Evolutionary conservation across 2,888 invertebrate genomes (phyloP), one percentile per base, ranked within the genome.

Genomic region (Amiota communis): DNA sequence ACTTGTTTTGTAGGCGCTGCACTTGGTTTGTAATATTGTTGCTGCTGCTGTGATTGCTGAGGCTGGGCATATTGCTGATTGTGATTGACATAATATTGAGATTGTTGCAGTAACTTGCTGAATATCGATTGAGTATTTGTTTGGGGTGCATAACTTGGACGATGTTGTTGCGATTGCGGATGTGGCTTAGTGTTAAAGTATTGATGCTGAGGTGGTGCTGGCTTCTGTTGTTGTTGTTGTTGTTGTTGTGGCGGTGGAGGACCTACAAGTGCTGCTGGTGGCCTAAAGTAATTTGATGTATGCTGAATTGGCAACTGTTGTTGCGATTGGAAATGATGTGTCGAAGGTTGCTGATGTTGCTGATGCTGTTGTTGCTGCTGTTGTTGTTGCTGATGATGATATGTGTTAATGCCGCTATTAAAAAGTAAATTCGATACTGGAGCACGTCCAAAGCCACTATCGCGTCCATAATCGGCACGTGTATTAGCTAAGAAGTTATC

Each of bases 21-120:
- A 0, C 80, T 74, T 78, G 84, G 80, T 48, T 83, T 85, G 13
- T 80, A 85, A 68, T 82, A 72, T 23, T 70, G 80, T 69, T 81
- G 80, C 48, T 82, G 81, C 36, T 77, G 77, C 12, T 63, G 72
- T 36, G 74, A 75, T 10, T 72, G 74, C 12, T 77, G 78, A 11
- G 79, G 79, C 4, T 72, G 57, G 46, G 74, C 82, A 73, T 87
- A 87, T 57, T 86, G 83, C 48, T 87, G 87, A 67, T 87, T 86
- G 70, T 87, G 84, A 70, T 86, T 87, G 53, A 84, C 76, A 17
- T 87, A 87, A 76, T 83, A 88, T 15, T 87, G 80, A 1, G 87
- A 80, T 48, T 87, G 87, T 65, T 84, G 83, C 68, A 84, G 84
- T 46, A 81, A 65, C 68, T 87, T 83, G 56, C 82, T 83, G 76